Percentiles rank a stretch among this genome's conserved stretches.
These are phyloP conservation scores for Atopsyche davidsoni DNA, from an alignment of 1,140 invertebrate genomes.

Conservation along the genomic window DNA sequence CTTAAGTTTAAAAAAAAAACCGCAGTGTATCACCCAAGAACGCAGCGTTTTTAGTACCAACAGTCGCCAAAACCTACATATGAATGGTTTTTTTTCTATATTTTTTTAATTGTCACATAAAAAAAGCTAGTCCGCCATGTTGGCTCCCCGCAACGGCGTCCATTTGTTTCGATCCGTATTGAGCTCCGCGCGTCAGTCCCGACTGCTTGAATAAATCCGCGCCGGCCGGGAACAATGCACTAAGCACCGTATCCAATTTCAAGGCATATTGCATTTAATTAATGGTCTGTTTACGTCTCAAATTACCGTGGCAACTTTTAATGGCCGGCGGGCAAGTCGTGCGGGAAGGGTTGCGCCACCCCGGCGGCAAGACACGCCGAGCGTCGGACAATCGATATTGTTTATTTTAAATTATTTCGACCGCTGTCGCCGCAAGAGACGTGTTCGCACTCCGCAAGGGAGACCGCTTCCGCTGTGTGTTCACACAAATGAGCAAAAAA, in stretches of 20 bases:
- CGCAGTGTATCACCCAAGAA: no score
- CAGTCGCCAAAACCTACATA: no score
- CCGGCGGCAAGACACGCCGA: neutral
- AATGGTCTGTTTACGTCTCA: constrained; percentile 28
- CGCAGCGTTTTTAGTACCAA: no score
- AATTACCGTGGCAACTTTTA: constrained; percentile 29
- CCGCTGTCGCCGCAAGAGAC: no score
- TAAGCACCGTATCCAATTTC: constrained; percentile 30
- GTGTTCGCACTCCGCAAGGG: no score
- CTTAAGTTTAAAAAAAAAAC: no score
- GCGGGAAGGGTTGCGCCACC: constrained; percentile 3
- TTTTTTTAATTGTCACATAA: no score
- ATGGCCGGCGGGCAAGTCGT: constrained; percentile 25
- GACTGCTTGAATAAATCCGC: constrained; percentile 24
- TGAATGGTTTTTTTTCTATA: no score
- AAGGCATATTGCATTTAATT: constrained; percentile 31
- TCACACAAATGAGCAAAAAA: no score
- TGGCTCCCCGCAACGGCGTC: no score
- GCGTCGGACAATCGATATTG: neutral
- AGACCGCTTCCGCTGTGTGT: no score
- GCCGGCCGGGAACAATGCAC: constrained; percentile 18
- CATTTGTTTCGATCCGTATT: neutral
- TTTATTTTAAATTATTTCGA: neutral
- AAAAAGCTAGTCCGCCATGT: no score
- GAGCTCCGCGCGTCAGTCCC: neutral